phyloP scores from a whole-genome alignment of 2,113 vertebrate genomes.

The Nicator chloris region DNA sequence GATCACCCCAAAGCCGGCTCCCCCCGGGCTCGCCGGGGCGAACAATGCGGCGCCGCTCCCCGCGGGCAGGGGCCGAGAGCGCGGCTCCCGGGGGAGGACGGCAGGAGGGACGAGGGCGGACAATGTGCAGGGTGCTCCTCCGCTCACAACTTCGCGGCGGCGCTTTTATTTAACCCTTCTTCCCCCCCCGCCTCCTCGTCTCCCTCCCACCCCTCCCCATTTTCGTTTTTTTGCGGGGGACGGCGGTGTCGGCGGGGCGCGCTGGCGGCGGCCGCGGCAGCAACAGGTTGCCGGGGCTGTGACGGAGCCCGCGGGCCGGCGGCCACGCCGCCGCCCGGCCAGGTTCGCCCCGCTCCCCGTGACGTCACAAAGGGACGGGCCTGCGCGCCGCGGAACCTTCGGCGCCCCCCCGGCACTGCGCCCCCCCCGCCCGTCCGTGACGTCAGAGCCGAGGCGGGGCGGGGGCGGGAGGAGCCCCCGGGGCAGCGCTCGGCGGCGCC shows the following conservation, averaged over 20 bases:
- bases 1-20: background rate
- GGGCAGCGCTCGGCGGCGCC: background rate
- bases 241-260: background rate
- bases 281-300: constrained; percentile 47
- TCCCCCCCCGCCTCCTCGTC: too few species aligned
- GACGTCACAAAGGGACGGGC: constrained; percentile 77
- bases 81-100: background rate
- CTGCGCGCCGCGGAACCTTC: constrained; percentile 51
- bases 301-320: constrained; percentile 8
- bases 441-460: constrained; percentile 62
- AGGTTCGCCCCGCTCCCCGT: constrained; percentile 63
- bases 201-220: background rate
- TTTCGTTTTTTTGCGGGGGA: background rate
- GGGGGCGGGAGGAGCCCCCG: background rate
- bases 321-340: constrained; percentile 45
- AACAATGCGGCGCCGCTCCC: background rate
- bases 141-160: background rate
- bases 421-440: constrained; percentile 27
- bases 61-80: background rate
- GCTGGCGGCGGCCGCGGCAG: background rate
- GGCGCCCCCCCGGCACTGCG: background rate
- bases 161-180: background rate
- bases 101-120: background rate
- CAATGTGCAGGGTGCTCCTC: background rate
- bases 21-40: background rate